These are phyloP conservation scores for Trididemnum clinides DNA, from an alignment of 23 tunicate genomes.

Conservation along the genomic window DNA sequence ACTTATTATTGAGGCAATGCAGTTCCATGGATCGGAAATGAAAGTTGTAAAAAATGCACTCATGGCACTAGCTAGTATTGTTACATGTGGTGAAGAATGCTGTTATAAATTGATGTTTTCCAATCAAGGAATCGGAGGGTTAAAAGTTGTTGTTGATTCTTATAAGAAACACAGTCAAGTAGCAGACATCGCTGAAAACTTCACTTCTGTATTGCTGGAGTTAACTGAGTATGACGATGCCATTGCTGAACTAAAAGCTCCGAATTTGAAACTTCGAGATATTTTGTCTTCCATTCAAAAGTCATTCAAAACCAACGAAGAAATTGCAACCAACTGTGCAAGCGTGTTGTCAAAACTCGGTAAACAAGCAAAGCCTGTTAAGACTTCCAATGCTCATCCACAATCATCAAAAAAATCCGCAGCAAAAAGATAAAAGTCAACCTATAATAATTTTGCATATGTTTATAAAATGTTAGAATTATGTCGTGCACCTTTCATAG, in stretches of 20 bases:
- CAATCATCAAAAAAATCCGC: background rate
- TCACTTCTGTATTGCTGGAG: slow-evolving; percentile 65
- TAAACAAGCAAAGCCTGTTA: background rate
- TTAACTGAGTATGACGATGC: slow-evolving; percentile 85
- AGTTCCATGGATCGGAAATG: slow-evolving; percentile 45
- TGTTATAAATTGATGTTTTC: slow-evolving; percentile 63
- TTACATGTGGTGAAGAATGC: slow-evolving; percentile 87
- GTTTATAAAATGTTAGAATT: background rate
- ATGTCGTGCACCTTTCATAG: background rate
- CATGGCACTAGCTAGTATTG: slow-evolving; percentile 91
- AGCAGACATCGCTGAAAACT: slow-evolving; percentile 79
- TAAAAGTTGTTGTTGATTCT: slow-evolving; percentile 47
- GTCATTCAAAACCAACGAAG: slow-evolving; percentile 43
- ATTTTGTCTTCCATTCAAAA: slow-evolving; percentile 13
- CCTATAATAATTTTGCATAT: background rate
- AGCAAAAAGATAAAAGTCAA: background rate
- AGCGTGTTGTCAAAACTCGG: slow-evolving; percentile 8
- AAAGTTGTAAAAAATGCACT: slow-evolving; percentile 93
- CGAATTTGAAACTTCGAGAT: slow-evolving; percentile 35
- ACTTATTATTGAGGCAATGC: slow-evolving; percentile 73
- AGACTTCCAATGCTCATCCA: background rate
- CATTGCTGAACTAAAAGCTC: slow-evolving; percentile 53
- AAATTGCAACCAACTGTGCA: background rate
- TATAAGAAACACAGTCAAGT: slow-evolving; percentile 51
- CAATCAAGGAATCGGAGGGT: slow-evolving; percentile 42